Evolutionary conservation across 2,797 vertebrate genomes (phyloP).

Genomic region (Rhabdomys pumilio): DNA sequence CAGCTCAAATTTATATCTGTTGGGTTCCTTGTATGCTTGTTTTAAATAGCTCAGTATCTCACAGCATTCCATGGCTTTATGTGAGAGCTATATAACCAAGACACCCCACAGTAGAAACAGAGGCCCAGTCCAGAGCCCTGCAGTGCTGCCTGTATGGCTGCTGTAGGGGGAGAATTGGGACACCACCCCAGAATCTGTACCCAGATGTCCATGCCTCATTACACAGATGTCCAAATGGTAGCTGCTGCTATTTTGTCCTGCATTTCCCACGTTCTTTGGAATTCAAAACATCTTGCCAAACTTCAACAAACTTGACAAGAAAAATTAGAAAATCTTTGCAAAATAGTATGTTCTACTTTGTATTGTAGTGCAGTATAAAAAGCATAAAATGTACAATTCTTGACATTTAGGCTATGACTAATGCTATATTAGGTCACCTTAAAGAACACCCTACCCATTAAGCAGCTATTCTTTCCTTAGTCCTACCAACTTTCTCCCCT

Average conservation of each 20-base stretch:
- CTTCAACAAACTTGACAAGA: conserved; percentile 48
- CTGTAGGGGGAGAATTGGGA: background rate
- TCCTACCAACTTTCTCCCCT: background rate
- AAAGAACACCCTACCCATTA: background rate
- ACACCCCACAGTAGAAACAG: background rate
- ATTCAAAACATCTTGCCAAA: background rate
- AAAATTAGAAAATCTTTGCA: conserved; percentile 45
- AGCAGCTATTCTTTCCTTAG: background rate
- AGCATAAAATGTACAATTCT: background rate
- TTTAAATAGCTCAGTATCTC: conserved; percentile 57
- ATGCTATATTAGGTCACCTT: background rate
- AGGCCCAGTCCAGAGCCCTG: background rate
- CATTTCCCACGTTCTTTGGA: conserved; percentile 15
- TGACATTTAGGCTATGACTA: conserved; percentile 21
- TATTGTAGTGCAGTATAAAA: conserved; percentile 15
- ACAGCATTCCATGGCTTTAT: conserved; percentile 26
- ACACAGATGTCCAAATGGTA: background rate
- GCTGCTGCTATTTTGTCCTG: background rate
- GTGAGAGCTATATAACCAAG: conserved; percentile 29
- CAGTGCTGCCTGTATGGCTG: background rate
- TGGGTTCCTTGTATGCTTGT: conserved; percentile 57
- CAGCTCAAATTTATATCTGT: conserved; percentile 75
- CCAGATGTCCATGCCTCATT: background rate
- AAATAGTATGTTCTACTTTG: conserved; percentile 25
- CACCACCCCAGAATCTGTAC: background rate